Evolutionary conservation across 1,140 invertebrate genomes (phyloP), one percentile per base, ranked within the genome.

Genomic region (Ruditapes philippinarum): DNA sequence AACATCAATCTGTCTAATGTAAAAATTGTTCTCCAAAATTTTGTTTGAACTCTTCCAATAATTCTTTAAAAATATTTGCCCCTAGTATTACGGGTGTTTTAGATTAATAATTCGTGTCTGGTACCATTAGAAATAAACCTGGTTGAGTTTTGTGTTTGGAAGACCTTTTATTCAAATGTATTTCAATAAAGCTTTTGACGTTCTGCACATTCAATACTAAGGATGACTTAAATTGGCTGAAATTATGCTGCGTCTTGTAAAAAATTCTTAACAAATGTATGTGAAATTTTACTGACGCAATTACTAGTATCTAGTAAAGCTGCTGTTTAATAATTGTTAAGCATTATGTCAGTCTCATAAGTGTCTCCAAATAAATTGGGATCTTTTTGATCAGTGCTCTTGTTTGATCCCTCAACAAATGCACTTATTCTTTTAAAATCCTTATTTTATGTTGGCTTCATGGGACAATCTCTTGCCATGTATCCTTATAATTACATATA

Each of bases 241-340:
- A 65, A 65, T 65, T 65, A n/a, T n/a, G n/a, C n/a, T n/a, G n/a
- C n/a, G n/a, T n/a, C 60, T 65, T 65, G 60, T 11, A 65, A 31
- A n/a, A 12, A n/a, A 11, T 65, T n/a, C n/a, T 65, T n/a, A 65
- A 12, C 9, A 31, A 9, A 65, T n/a, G 22, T 65, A 11, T 65
- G 60, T 9, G 60, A 65, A 65, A 65, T 31, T 9, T 12, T n/a
- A 31, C 60, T 65, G 11, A 65, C 60, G n/a, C 60, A 9, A 65
- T n/a, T 65, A 9, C 60, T n/a, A 11, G 60, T 65, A 65, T 65
- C 60, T 11, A 65, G 31, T 65, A 65, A 65, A 31, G 60, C 60
- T 11, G 60, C n/a, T 9, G 60, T 31, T 65, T n/a, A n/a, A 31
- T 65, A n/a, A 65, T 65, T 65, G n/a, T 65, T 65, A 11, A 65